phyloP scores from a whole-genome alignment of 2,113 vertebrate genomes.

The Daubentonia madagascariensis region DNA sequence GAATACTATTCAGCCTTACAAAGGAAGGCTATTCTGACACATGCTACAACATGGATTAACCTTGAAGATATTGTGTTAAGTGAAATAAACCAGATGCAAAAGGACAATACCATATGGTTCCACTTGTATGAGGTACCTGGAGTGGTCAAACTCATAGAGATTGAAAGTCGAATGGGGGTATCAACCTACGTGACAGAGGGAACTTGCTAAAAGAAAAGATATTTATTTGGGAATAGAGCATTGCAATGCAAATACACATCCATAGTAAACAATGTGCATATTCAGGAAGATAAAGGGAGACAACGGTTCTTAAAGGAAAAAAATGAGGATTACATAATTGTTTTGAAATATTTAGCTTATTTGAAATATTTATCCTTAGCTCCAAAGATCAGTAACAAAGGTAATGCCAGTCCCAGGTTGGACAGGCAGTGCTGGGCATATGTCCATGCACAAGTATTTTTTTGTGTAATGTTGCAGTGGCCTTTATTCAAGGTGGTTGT shows the following conservation, averaged over 20 bases:
- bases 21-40: not conserved
- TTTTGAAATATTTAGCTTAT: not conserved
- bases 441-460: not conserved
- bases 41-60: not conserved
- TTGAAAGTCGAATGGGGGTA: not conserved
- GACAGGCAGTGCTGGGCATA: not conserved
- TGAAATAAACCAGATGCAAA: not conserved
- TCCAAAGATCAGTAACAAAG: not conserved
- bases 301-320: not conserved
- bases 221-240: not conserved
- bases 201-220: not conserved
- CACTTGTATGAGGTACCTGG: not conserved
- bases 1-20: not conserved
- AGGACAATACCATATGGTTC: not conserved
- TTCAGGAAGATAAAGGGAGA: not conserved
- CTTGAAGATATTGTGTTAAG: not conserved
- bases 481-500: not conserved
- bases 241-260: not conserved
- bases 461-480: not conserved
- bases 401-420: not conserved
- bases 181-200: not conserved
- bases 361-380: not conserved
- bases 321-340: not conserved
- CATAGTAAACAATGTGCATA: not conserved
- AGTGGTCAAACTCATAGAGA: not conserved